These are phyloP conservation scores for Apodemus sylvaticus DNA, from an alignment of 2,113 vertebrate genomes.

Conservation along the genomic window DNA sequence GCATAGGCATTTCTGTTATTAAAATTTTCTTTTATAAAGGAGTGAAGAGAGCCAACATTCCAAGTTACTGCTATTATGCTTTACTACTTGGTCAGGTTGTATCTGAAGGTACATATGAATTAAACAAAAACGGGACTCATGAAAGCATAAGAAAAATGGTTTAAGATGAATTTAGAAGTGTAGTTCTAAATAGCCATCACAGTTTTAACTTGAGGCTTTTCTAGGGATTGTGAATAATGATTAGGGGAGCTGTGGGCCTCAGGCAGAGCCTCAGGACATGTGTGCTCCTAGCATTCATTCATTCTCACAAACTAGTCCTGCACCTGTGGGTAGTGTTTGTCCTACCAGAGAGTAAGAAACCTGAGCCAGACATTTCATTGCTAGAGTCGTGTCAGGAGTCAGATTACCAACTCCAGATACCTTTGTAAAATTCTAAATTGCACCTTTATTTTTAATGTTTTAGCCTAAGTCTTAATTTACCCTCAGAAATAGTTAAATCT, in stretches of 20 bases:
- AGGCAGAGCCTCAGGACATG: slow-evolving; percentile 36
- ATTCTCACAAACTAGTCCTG: slow-evolving; percentile 27
- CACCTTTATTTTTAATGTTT: slow-evolving; percentile 54
- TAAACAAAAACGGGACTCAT: slow-evolving; percentile 43
- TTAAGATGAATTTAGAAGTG: slow-evolving; percentile 41
- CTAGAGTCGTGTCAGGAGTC: slow-evolving; percentile 11
- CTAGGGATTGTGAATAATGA: slow-evolving; percentile 46
- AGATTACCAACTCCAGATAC: slow-evolving; percentile 37
- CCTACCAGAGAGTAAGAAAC: slow-evolving; percentile 35
- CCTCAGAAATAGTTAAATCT: not conserved
- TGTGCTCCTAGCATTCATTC: slow-evolving; percentile 23
- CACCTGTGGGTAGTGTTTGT: not conserved
- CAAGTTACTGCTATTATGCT: not conserved
- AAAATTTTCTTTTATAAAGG: slow-evolving; percentile 64
- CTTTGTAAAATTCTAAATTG: slow-evolving; percentile 13
- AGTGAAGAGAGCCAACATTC: slow-evolving; percentile 29
- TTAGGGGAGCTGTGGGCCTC: slow-evolving; percentile 18
- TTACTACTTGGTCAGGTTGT: not conserved
- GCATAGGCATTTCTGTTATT: slow-evolving; percentile 65
- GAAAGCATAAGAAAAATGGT: slow-evolving; percentile 40
- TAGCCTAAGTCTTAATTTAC: slow-evolving; percentile 27
- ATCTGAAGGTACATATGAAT: slow-evolving; percentile 19
- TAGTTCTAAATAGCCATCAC: slow-evolving; percentile 49
- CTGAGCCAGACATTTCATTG: slow-evolving; percentile 31
- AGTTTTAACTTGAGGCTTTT: slow-evolving; percentile 58